phyloP scores from a whole-genome alignment of 1,140 invertebrate species.

The Listronotus oregonensis region DNA sequence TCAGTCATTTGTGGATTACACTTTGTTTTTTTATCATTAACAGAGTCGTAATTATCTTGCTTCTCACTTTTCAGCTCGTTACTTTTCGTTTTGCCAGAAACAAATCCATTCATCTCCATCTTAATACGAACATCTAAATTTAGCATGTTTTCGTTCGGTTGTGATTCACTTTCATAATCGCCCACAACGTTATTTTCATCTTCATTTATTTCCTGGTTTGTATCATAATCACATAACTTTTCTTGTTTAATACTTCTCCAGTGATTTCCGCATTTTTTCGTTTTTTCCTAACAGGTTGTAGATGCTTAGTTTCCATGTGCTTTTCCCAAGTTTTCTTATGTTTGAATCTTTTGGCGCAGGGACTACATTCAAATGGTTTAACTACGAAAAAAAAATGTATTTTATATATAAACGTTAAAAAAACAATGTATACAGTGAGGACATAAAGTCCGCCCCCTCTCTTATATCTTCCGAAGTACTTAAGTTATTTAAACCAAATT shows the following conservation, averaged over 20 bases:
- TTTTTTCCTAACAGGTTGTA: background rate
- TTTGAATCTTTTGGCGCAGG: slow-evolving; percentile 46
- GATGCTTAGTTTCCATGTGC: slow-evolving; percentile 32
- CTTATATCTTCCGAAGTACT: too few species aligned
- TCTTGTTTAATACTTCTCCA: background rate
- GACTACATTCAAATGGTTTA: slow-evolving; percentile 41
- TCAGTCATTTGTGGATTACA: too few species aligned
- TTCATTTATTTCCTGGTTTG: slow-evolving; percentile 19
- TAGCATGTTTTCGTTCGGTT: background rate
- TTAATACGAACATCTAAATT: background rate
- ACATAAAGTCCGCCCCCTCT: too few species aligned
- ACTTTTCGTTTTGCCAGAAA: too few species aligned
- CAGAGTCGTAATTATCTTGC: too few species aligned
- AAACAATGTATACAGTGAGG: too few species aligned
- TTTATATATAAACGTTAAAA: too few species aligned
- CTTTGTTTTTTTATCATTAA: too few species aligned
- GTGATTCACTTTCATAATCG: background rate
- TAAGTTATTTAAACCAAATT: too few species aligned
- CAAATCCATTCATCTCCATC: too few species aligned
- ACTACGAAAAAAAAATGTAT: slow-evolving; percentile 12
- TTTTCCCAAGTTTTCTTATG: slow-evolving; percentile 47
- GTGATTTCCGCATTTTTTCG: slow-evolving; percentile 1
- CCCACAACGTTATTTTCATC: background rate
- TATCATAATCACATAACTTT: background rate
- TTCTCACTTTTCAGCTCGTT: too few species aligned